Conservation (phyloP, 2,113 vertebrate genomes). For the Triplophysa siluroides region DNA sequence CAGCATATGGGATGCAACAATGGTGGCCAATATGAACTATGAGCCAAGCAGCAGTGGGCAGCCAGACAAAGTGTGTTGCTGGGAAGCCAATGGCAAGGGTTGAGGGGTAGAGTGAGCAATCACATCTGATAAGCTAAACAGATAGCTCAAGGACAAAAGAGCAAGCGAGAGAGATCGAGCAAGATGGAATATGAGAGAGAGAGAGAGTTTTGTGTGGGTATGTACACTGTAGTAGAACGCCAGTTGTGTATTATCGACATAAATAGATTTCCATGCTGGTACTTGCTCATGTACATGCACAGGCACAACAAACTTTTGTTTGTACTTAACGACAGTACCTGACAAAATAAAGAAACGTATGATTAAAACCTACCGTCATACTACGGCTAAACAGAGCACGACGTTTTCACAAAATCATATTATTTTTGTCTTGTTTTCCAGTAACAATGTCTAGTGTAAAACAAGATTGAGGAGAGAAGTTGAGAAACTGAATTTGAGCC, state of each 20-base stretch:
- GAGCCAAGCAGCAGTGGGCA: slow-evolving; percentile 39
- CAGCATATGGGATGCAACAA: slow-evolving; percentile 4
- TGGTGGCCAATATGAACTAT: slow-evolving; percentile 30
- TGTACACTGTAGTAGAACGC: not conserved
- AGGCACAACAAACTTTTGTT: not conserved
- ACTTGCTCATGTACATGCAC: not conserved
- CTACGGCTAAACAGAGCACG: not conserved
- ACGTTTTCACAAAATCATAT: not conserved
- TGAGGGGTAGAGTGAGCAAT: slow-evolving; percentile 32
- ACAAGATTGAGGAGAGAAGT: too few species aligned
- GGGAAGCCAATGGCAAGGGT: not conserved
- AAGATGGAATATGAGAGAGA: slow-evolving; percentile 33
- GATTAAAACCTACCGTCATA: not conserved
- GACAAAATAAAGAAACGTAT: not conserved
- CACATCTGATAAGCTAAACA: slow-evolving; percentile 17
- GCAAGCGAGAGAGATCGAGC: slow-evolving; percentile 26
- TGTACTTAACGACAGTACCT: not conserved
- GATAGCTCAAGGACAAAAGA: slow-evolving; percentile 19
- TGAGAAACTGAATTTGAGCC: too few species aligned
- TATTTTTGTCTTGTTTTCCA: too few species aligned
- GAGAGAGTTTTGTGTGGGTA: slow-evolving; percentile 24
- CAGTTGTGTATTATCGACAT: not conserved
- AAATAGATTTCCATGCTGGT: not conserved
- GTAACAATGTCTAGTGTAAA: too few species aligned
- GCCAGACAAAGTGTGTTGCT: slow-evolving; percentile 35